These are phyloP conservation scores for Camptogramma bilineatum DNA, from an alignment of 2,888 invertebrate genomes.

Conservation along the genomic window DNA sequence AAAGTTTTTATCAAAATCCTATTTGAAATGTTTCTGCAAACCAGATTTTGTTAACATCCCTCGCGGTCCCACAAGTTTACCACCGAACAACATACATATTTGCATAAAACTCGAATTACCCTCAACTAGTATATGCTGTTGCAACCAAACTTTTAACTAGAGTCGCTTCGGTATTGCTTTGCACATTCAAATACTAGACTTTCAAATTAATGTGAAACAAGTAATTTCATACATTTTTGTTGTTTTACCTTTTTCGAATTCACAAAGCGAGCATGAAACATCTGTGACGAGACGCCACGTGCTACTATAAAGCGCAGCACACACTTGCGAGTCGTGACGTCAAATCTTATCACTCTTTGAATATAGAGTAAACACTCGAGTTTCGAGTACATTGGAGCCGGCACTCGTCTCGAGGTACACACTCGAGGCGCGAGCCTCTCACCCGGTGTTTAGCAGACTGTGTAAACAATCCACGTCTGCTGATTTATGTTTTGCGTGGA, in stretches of 20 bases:
- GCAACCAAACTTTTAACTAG: conserved; percentile 64
- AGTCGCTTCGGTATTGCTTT: conserved; percentile 48
- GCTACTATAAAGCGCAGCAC: conserved; percentile 51
- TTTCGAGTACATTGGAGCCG: conserved; percentile 66
- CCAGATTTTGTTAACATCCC: conserved; percentile 42
- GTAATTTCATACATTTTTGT: conserved; percentile 18
- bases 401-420: conserved; percentile 67
- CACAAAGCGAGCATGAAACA: conserved; percentile 34
- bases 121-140: conserved; percentile 58
- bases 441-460: conserved; percentile 72
- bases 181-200: conserved; percentile 32
- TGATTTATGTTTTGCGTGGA: conserved; percentile 53
- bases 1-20: background rate
- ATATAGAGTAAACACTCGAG: conserved; percentile 75
- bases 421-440: conserved; percentile 58
- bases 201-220: conserved; percentile 19
- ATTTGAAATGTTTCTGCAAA: conserved; percentile 3
- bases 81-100: conserved; percentile 57
- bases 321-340: conserved; percentile 51
- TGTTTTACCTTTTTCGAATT: conserved; percentile 27
- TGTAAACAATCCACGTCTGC: conserved; percentile 67
- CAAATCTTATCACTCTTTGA: conserved; percentile 70
- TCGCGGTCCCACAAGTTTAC: conserved; percentile 30
- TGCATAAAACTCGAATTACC: conserved; percentile 72
- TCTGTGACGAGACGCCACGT: conserved; percentile 38